Conservation (phyloP, 2,797 vertebrate species). For the Phataginus tetradactyla region DNA sequence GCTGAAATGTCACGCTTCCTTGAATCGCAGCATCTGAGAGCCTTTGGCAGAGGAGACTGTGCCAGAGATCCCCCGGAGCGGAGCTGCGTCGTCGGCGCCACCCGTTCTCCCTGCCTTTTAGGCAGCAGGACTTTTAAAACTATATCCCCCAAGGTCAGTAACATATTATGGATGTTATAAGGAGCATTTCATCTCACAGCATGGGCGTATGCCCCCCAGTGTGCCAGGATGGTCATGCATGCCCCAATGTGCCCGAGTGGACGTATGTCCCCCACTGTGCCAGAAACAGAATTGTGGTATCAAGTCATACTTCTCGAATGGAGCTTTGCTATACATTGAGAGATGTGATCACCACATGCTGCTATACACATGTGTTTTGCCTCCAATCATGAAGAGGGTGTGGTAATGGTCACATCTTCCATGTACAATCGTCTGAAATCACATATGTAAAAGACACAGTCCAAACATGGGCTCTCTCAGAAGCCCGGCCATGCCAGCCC, state of each 20-base stretch:
- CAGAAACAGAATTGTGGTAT: not conserved
- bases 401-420: fast-evolving
- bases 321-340: fast-evolving
- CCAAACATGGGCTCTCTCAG: fast-evolving
- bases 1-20: not conserved
- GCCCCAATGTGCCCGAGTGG: too few species aligned
- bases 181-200: fast-evolving
- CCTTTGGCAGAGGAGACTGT: not conserved
- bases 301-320: fast-evolving
- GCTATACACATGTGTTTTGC: fast-evolving
- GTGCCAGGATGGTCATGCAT: too few species aligned
- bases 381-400: fast-evolving
- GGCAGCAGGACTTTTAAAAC: not conserved
- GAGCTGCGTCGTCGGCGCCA: fast-evolving
- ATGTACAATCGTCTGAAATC: not conserved
- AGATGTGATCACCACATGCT: fast-evolving
- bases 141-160: not conserved
- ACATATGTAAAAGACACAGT: fast-evolving
- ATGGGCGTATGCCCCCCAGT: fast-evolving
- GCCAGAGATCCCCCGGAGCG: not conserved
- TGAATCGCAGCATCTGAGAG: not conserved
- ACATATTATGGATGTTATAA: fast-evolving
- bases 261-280: too few species aligned
- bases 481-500: fast-evolving
- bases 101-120: not conserved